Percentiles rank a stretch among this genome's conserved stretches.
Conservation (phyloP, 1,140 invertebrate genomes). For the Drosophila seguyi region DNA sequence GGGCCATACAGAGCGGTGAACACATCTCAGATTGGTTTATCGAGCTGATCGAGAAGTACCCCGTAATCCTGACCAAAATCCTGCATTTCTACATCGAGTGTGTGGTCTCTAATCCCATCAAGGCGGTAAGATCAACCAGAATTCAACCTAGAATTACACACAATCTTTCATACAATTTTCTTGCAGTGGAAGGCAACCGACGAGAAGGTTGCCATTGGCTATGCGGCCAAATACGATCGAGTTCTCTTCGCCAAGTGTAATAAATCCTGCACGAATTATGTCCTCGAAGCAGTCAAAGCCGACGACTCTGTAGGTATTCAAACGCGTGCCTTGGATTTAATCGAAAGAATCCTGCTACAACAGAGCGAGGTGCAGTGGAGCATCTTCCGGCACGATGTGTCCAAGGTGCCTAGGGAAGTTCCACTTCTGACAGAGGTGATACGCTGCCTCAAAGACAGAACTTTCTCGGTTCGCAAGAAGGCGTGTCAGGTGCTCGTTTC, state of each 20-base stretch:
- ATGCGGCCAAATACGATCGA: slow-evolving; percentile 83
- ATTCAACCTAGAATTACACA: neutral
- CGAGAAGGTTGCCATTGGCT: slow-evolving; percentile 72
- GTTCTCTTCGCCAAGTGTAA: slow-evolving; percentile 79
- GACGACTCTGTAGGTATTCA: slow-evolving; percentile 74
- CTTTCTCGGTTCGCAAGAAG: slow-evolving; percentile 74
- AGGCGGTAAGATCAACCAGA: slow-evolving; percentile 40
- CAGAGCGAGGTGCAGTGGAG: slow-evolving; percentile 78
- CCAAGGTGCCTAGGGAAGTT: slow-evolving; percentile 76
- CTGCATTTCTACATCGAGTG: slow-evolving; percentile 74
- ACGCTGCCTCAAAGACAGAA: slow-evolving; percentile 64
- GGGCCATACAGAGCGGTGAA: slow-evolving; percentile 49
- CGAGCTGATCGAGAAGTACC: slow-evolving; percentile 66
- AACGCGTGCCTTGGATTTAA: slow-evolving; percentile 66
- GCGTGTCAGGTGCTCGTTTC: slow-evolving; percentile 70
- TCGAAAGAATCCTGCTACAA: slow-evolving; percentile 69
- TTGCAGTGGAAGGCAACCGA: slow-evolving; percentile 71
- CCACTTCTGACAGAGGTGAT: slow-evolving; percentile 65
- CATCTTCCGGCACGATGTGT: slow-evolving; percentile 79
- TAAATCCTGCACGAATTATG: slow-evolving; percentile 66
- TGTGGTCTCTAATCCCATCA: slow-evolving; percentile 72
- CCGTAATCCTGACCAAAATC: slow-evolving; percentile 56
- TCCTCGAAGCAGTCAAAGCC: slow-evolving; percentile 61
- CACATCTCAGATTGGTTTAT: slow-evolving; percentile 84
- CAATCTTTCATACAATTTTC: neutral